Evolutionary conservation across 2,888 invertebrate species (phyloP).

Genomic region (Acleris holmiana): DNA sequence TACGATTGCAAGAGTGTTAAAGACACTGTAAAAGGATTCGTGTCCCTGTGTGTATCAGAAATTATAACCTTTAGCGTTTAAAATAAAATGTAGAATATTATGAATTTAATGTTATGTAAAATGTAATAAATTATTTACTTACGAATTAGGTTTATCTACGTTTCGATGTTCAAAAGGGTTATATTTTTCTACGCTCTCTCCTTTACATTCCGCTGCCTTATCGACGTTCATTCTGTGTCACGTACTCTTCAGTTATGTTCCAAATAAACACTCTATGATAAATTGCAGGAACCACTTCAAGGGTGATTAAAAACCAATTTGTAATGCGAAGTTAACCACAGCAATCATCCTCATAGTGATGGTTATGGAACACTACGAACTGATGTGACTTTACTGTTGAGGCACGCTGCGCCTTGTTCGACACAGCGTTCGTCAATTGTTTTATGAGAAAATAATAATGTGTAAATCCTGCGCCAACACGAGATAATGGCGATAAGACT

Average conservation of each 20-base stretch:
- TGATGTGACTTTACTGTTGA: conserved; percentile 2
- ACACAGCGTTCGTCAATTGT: conserved; percentile 33
- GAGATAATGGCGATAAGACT: conserved; percentile 49
- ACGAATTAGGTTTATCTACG: conserved; percentile 78
- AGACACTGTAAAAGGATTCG: too few relatives aligned
- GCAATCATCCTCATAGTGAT: conserved; percentile 26
- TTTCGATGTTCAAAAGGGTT: conserved; percentile 74
- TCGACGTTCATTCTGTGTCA: conserved; percentile 32
- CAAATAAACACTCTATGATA: conserved; percentile 24
- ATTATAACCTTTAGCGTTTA: too few relatives aligned
- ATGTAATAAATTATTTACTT: conserved; percentile 51
- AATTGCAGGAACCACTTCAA: conserved; percentile 30
- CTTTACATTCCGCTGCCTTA: conserved; percentile 39
- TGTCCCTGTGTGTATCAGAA: too few relatives aligned
- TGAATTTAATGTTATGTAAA: neutral
- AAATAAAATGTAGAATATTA: too few relatives aligned
- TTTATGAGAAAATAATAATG: conserved; percentile 48
- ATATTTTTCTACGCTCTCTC: conserved; percentile 54
- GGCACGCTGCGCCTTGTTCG: neutral
- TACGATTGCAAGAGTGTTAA: too few relatives aligned
- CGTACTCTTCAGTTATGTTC: conserved; percentile 11
- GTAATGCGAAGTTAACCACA: conserved; percentile 22
- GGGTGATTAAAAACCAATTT: conserved; percentile 32
- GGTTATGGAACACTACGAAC: conserved; percentile 3
- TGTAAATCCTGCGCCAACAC: conserved; percentile 50